Evolutionary conservation across 2,797 vertebrate species (phyloP).

Genomic region (Buceros bicornis): DNA sequence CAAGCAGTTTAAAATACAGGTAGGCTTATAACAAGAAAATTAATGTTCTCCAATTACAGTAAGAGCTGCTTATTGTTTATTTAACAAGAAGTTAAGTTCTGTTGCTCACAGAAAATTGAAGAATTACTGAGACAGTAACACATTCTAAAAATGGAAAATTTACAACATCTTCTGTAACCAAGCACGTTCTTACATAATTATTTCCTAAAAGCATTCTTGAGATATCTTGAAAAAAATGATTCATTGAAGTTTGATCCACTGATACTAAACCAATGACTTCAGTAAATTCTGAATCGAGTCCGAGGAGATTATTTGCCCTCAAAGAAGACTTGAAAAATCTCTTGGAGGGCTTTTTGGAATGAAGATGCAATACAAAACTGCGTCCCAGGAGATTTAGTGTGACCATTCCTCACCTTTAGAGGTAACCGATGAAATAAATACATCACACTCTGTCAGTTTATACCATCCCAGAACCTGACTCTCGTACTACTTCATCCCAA

Average conservation of each 20-base stretch:
- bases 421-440: neutral
- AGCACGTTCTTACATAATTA: neutral
- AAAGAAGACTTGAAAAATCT: neutral
- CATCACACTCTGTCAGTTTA: neutral
- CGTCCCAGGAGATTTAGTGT: neutral
- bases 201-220: neutral
- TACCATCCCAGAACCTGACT: neutral
- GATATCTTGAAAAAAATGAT: neutral
- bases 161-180: neutral
- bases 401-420: neutral
- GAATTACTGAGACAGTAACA: neutral
- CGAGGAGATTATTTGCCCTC: neutral
- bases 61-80: neutral
- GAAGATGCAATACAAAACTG: neutral
- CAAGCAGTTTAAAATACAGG: neutral
- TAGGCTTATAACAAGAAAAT: neutral
- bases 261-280: neutral
- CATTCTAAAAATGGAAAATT: neutral
- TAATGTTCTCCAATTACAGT: neutral
- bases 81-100: neutral
- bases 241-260: neutral
- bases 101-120: neutral
- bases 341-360: neutral
- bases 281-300: neutral
- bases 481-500: neutral